phyloP scores from a whole-genome alignment of 1,140 invertebrate species.

The Drosophila pallidifrons region DNA sequence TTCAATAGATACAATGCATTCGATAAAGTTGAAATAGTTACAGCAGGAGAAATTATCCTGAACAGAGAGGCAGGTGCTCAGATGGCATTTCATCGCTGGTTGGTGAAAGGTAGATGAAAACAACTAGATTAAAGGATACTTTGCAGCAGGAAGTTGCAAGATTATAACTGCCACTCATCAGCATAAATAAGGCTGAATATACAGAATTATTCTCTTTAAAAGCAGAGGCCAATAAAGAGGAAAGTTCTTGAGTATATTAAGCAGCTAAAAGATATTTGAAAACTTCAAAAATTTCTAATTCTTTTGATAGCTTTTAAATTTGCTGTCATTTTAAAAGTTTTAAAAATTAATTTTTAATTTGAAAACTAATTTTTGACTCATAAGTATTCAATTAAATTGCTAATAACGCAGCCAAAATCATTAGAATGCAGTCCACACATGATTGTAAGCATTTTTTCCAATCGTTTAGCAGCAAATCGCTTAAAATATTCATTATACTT shows the following conservation, averaged over 20 bases:
- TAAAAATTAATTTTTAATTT: neutral
- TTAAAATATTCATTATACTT: slow-evolving; percentile 11
- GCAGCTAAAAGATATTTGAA: neutral
- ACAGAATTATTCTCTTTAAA: too few species aligned
- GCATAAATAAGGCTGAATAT: too few species aligned
- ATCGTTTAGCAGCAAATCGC: slow-evolving; percentile 4
- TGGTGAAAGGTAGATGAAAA: slow-evolving; percentile 51
- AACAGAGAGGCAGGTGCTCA: slow-evolving; percentile 24
- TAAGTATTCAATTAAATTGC: neutral
- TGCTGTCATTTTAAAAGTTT: neutral
- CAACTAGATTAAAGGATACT: slow-evolving; percentile 38
- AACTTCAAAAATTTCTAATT: neutral
- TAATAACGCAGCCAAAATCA: neutral
- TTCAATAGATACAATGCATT: slow-evolving; percentile 24
- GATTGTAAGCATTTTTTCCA: neutral
- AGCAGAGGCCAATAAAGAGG: too few species aligned
- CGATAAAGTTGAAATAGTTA: slow-evolving; percentile 36
- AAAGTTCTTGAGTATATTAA: neutral
- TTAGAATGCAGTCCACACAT: slow-evolving; percentile 6
- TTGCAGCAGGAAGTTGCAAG: slow-evolving; percentile 32
- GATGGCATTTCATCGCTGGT: neutral
- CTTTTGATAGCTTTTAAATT: too few species aligned
- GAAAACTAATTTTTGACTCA: neutral
- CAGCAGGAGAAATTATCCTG: slow-evolving; percentile 35
- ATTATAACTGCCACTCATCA: slow-evolving; percentile 1